A percentile compares a stretch with the other conserved stretches of the same genome.
phyloP scores from a whole-genome alignment of 2,888 invertebrate genomes.

The Onthophagus sagittarius region DNA sequence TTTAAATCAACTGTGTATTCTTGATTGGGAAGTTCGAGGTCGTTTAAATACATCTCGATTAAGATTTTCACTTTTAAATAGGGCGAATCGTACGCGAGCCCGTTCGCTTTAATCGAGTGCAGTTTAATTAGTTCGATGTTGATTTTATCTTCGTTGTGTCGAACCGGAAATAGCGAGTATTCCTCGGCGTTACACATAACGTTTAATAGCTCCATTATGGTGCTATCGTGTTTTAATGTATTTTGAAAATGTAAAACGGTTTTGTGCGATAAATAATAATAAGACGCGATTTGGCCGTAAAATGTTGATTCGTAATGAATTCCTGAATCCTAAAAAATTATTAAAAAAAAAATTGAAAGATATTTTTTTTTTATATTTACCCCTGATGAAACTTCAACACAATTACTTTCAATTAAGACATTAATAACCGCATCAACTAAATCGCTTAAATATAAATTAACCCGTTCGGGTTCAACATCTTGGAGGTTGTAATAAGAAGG shows the following conservation, averaged over 20 bases:
- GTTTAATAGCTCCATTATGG: constrained; percentile 68
- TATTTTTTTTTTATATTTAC: constrained; percentile 42
- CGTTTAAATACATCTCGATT: constrained; percentile 91
- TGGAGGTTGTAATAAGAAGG: constrained; percentile 86
- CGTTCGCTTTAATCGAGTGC: constrained; percentile 67
- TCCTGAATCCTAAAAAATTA: constrained; percentile 22
- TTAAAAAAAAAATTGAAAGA: not conserved
- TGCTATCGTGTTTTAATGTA: constrained; percentile 60
- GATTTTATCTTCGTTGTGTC: constrained; percentile 94
- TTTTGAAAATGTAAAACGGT: constrained; percentile 83
- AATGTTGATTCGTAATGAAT: constrained; percentile 62
- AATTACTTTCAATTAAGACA: constrained; percentile 70
- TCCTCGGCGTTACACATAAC: constrained; percentile 84
- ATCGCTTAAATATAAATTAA: constrained; percentile 74
- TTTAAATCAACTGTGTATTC: constrained; percentile 97
- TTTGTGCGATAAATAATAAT: constrained; percentile 91
- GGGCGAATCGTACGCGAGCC: constrained; percentile 79
- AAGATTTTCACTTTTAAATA: constrained; percentile 92
- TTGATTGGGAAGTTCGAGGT: constrained; percentile 76
- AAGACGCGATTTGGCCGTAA: constrained; percentile 91
- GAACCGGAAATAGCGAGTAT: constrained; percentile 88
- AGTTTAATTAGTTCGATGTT: constrained; percentile 82
- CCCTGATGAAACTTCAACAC: constrained; percentile 69
- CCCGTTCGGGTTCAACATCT: constrained; percentile 61
- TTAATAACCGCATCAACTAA: constrained; percentile 76